Evolutionary conservation across 1,140 invertebrate species (phyloP), one percentile per base, ranked within the genome.

Genomic region (Saccostrea echinata): DNA sequence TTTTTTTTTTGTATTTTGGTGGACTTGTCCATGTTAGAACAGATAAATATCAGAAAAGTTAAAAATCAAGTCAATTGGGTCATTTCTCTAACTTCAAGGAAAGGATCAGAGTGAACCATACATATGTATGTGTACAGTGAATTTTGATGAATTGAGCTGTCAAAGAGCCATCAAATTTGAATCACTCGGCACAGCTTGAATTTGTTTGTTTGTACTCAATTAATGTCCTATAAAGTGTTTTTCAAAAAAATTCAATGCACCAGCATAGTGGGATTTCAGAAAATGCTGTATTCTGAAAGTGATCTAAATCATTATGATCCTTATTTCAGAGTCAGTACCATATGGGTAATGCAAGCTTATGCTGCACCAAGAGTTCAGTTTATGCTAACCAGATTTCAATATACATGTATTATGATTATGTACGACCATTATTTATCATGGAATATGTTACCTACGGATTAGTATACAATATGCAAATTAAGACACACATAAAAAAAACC

Each of bases 131-230:
- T 27, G 68, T 76, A 76, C 13, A 27, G 30, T 76, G 68, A 76
- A 76, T 30, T 76, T 76, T 76, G 68, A 76, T 76, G 27, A 33
- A 76, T 71, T 76, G 27, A 16, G 68, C 68, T 76, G 68, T 76
- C 68, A 76, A 76, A 76, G 11, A 76, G 24, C 30, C 68, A 76
- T 76, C 24, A 76, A 27, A 76, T 76, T 33, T 76, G 13, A 76
- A 76, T 76, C 68, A 27, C 68, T 76, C 68, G 12, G 12, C 68
- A 76, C 24, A 27, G 30, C 13, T 76, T 30, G 3, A 16, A 30
- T 24, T 76, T 30, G 68, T 76, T 76, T 76, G 27, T 16, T 76
- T 76, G 6, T 16, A 12, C 55, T 57, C 55, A 57, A 57, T 57
- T 57, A 57, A 57, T 57, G 55, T 57, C 13, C 13, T 61, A 61